A percentile compares a stretch with the other conserved stretches of the same genome.
phyloP scores from a whole-genome alignment of 2,113 vertebrate species.

The Glaucomys volans region DNA sequence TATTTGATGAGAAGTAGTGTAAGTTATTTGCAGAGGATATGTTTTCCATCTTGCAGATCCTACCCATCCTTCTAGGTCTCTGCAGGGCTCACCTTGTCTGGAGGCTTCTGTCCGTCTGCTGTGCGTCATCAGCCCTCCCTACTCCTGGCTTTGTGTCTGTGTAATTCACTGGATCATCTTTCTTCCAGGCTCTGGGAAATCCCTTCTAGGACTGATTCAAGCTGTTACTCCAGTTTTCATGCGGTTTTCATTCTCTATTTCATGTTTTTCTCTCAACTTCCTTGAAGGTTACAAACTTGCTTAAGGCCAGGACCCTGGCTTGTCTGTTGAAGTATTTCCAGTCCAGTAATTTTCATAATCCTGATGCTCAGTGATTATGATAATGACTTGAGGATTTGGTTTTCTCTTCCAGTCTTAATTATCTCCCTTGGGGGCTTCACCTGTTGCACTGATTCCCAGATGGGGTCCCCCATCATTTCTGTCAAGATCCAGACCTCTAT shows the following conservation, averaged over 20 bases:
- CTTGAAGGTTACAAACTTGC: neutral
- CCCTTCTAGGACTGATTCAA: constrained; percentile 41
- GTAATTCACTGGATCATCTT: neutral
- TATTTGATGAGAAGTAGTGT: neutral
- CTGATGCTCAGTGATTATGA: neutral
- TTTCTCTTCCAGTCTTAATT: neutral
- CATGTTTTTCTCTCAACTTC: neutral
- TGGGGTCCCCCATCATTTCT: neutral
- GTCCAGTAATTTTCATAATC: neutral
- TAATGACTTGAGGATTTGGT: neutral
- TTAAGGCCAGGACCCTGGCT: neutral
- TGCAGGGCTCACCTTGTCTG: neutral
- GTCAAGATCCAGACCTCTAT: neutral
- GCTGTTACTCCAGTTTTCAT: constrained; percentile 26
- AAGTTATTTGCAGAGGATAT: neutral
- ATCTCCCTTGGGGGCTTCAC: neutral
- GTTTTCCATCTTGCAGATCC: neutral
- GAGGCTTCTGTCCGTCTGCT: neutral
- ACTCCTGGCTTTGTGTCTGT: neutral
- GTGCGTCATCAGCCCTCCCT: too few relatives aligned
- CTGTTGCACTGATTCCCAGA: neutral
- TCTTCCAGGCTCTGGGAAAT: constrained; percentile 18
- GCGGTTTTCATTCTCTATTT: neutral
- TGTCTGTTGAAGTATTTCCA: neutral
- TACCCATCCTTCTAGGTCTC: neutral